Base-by-base conservation (phyloP, 2,888 invertebrate species). In the Himalopsyche anomala region DNA sequence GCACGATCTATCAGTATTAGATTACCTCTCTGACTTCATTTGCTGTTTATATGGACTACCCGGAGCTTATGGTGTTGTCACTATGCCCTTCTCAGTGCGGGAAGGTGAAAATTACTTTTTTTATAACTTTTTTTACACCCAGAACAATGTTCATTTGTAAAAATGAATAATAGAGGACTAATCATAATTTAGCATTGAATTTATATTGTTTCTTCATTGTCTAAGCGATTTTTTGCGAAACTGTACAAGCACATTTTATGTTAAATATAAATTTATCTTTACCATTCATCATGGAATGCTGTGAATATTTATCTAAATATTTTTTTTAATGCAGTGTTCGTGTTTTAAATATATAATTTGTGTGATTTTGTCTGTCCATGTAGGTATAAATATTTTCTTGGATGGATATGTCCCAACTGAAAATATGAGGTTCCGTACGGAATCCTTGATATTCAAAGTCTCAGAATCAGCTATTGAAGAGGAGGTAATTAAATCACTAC, bases 401-500 rank as follows among this genome's bases (percentile, higher is more conserved):
- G 99, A 99, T 92, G 99, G 99, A 82, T 99, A 99, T 93, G 99
- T 99, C 38, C 99, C 99, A 36, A 99, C 99, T 19, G 99, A 99
- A 93, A 99, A 99, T 92, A 95, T 99, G 93, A 95, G 99, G 91
- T 99, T 99, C 94, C 95, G 99, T 87, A 99, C 99, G 89, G 97
- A 98, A 91, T 98, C 99, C 1, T 93, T 99, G 82, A 97, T 99
- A 17, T 99, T 99, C 92, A 99, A 99, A 93, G 99, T 99, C 1
- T 98, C 99, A 0, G 99, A 99, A 91, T 98, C 98, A 85, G 98
- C 99, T 5, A 97, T 96, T 17, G 99, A 99, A 92, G 99, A 99
- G 92, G 99, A 99, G 93, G 96, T 93, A 89, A 90, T 62, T 51
- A 15, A 15, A 45, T 0, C 4, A 51, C 51, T 15, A 51, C 45